Evolutionary conservation across 2,797 vertebrate species (phyloP).

Genomic region (Schizothorax lantsangensis): DNA sequence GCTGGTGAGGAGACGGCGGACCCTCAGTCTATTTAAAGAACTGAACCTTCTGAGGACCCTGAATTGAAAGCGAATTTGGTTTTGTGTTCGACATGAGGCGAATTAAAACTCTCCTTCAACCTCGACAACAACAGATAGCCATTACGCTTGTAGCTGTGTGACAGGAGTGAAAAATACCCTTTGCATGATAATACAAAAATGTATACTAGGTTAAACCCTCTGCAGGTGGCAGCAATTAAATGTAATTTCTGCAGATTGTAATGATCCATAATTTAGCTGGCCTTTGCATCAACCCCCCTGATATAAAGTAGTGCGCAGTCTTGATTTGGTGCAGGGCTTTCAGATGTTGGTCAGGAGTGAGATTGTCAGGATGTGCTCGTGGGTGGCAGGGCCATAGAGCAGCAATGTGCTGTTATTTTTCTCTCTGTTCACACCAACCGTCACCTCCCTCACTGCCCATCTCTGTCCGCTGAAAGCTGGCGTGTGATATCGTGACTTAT

Average conservation of each 20-base stretch:
- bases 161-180: constrained; percentile 58
- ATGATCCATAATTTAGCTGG: constrained; percentile 81
- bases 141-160: constrained; percentile 46
- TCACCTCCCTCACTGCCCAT: constrained; percentile 35
- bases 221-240: constrained; percentile 87
- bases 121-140: constrained; percentile 50
- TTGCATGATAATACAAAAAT: constrained; percentile 76
- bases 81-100: constrained; percentile 35
- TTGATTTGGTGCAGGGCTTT: constrained; percentile 62
- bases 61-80: constrained; percentile 17
- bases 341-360: constrained; percentile 66
- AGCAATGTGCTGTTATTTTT: constrained; percentile 65
- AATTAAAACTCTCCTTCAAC: constrained; percentile 61
- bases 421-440: constrained; percentile 46
- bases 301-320: constrained; percentile 68
- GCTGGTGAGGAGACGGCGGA: constrained; percentile 61
- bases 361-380: constrained; percentile 64
- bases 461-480: constrained; percentile 29
- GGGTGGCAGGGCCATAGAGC: constrained; percentile 58
- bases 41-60: neutral
- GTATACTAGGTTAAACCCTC: constrained; percentile 79
- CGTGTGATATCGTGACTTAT: neutral
- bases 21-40: constrained; percentile 17
- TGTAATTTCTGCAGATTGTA: constrained; percentile 81
- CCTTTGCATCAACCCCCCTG: constrained; percentile 73